Evolutionary conservation across 2,888 invertebrate species (phyloP).

Genomic region (Caenorhabditis sp.): DNA sequence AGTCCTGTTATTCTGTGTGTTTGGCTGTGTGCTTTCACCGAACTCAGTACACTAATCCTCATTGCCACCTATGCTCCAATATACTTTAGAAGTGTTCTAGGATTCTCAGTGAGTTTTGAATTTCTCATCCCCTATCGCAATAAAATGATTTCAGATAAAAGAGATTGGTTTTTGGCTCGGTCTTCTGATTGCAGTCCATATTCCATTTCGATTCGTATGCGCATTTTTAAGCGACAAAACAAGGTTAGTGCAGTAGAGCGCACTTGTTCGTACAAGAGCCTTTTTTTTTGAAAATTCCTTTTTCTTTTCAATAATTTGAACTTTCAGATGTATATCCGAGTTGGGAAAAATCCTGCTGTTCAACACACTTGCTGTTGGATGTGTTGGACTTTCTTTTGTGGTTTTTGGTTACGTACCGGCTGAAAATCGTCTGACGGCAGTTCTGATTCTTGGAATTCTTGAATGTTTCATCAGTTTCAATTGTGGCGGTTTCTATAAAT

Average conservation of each 20-base stretch:
- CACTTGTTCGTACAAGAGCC: not conserved
- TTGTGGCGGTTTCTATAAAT: slow-evolving; percentile 63
- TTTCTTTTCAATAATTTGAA: not conserved
- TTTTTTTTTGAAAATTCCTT: not conserved
- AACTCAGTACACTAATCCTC: slow-evolving; percentile 50
- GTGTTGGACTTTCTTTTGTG: slow-evolving; percentile 42
- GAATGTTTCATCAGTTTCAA: slow-evolving; percentile 53
- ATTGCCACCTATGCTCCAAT: slow-evolving; percentile 54
- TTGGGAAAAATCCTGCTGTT: slow-evolving; percentile 45
- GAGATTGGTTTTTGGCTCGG: slow-evolving; percentile 34
- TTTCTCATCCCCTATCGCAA: no score
- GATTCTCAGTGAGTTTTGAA: slow-evolving; percentile 10
- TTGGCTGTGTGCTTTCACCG: slow-evolving; percentile 59
- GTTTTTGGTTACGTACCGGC: slow-evolving; percentile 30
- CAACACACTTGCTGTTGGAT: slow-evolving; percentile 53
- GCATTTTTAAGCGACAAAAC: slow-evolving; percentile 55
- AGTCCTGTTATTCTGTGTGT: slow-evolving; percentile 46
- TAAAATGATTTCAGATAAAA: slow-evolving; percentile 19
- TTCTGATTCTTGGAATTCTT: slow-evolving; percentile 37
- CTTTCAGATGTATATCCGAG: slow-evolving; percentile 46
- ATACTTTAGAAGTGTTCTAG: slow-evolving; percentile 47
- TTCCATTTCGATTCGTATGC: slow-evolving; percentile 52
- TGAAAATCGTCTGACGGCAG: slow-evolving; percentile 32
- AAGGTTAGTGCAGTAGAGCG: slow-evolving; percentile 17
- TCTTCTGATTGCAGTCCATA: slow-evolving; percentile 35